These are phyloP conservation scores for Pasiphila rectangulata DNA, from an alignment of 2,888 invertebrate genomes.

Conservation along the genomic window DNA sequence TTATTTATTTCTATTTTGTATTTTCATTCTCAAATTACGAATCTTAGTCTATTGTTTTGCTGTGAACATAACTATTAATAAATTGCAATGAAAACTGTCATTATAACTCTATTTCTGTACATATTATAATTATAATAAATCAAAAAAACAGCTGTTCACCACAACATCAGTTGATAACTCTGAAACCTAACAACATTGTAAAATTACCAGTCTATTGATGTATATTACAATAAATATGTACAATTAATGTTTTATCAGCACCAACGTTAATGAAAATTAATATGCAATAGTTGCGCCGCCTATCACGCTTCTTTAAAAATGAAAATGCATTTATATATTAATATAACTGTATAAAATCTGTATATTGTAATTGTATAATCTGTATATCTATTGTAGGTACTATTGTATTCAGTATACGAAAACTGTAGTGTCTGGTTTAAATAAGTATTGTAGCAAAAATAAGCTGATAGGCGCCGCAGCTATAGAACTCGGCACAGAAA, in stretches of 20 bases:
- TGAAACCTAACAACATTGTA: constrained; percentile 79
- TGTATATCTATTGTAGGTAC: constrained; percentile 55
- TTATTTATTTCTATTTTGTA: background rate
- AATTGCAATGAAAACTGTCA: constrained; percentile 10
- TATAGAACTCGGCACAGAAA: constrained; percentile 44
- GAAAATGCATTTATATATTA: constrained; percentile 44
- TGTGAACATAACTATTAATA: constrained; percentile 12
- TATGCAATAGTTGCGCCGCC: constrained; percentile 56
- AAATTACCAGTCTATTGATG: constrained; percentile 79
- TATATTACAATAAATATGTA: constrained; percentile 80
- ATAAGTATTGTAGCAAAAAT: constrained; percentile 76
- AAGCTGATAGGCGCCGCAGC: constrained; percentile 66
- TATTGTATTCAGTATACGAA: constrained; percentile 50
- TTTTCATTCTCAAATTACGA: constrained; percentile 4
- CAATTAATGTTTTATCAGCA: constrained; percentile 77
- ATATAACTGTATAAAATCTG: constrained; percentile 63
- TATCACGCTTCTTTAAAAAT: constrained; percentile 57
- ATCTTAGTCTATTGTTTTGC: constrained; percentile 21
- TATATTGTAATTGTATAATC: constrained; percentile 63
- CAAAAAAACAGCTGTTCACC: constrained; percentile 36
- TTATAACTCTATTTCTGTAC: constrained; percentile 10
- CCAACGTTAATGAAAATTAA: constrained; percentile 68
- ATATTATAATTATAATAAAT: constrained; percentile 24
- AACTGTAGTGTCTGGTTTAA: constrained; percentile 53
- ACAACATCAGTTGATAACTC: constrained; percentile 63